Conservation (phyloP, 2,797 vertebrate genomes). For the Phrynocephalus guinanensis region DNA sequence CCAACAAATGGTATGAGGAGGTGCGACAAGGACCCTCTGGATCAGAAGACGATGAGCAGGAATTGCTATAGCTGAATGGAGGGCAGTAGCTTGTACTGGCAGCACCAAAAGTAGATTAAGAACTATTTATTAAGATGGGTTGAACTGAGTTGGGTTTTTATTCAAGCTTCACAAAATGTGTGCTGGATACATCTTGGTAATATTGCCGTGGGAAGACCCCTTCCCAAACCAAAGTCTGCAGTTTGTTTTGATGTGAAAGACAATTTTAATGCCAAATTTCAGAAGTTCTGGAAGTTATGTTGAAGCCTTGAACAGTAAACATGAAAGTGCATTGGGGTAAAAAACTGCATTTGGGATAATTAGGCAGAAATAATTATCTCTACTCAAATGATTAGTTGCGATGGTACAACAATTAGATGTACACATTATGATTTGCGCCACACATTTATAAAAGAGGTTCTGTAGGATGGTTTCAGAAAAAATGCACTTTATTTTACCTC, state of each 20-base stretch:
- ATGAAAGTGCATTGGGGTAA: background rate
- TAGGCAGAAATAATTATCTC: too few relatives aligned
- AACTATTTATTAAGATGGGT: background rate
- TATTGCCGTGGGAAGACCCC: fast-evolving
- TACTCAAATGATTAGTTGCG: too few relatives aligned
- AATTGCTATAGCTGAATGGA: conserved; percentile 80
- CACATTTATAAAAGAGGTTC: conserved; percentile 37
- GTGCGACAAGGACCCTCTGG: conserved; percentile 97
- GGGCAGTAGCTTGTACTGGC: background rate
- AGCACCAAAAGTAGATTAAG: conserved; percentile 7
- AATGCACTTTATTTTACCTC: conserved; percentile 66
- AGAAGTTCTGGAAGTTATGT: background rate
- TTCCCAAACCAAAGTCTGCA: background rate
- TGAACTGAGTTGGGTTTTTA: background rate
- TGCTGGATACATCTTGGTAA: background rate
- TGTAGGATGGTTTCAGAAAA: conserved; percentile 38
- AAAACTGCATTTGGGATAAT: background rate
- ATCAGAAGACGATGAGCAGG: conserved; percentile 94
- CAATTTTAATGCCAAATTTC: background rate
- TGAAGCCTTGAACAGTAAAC: background rate
- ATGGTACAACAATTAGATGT: background rate
- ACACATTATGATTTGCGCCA: conserved; percentile 19
- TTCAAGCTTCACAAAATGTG: background rate
- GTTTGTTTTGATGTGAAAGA: background rate
- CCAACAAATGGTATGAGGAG: conserved; percentile 99